Evolutionary conservation across 2,797 vertebrate genomes (phyloP).

Genomic region (Parauchenoglanis punctatus): DNA sequence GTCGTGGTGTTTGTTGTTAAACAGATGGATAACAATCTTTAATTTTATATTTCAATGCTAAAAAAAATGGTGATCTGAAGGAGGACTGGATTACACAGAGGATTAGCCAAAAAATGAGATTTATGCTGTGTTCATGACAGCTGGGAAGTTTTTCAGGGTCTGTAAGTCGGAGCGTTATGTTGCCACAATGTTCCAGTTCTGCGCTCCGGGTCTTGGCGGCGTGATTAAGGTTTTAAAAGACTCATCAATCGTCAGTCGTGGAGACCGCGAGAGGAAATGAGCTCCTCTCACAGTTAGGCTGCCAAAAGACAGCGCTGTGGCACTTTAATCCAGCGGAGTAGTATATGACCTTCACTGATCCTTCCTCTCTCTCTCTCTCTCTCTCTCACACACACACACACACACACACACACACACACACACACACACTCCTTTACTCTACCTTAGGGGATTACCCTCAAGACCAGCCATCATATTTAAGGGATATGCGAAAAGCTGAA

Average conservation of each 20-base stretch:
- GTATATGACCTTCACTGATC: conserved; percentile 56
- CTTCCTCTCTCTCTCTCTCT: not conserved
- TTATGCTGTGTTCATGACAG: not conserved
- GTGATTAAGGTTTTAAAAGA: conserved; percentile 61
- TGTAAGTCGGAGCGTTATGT: conserved; percentile 45
- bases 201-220: conserved; percentile 40
- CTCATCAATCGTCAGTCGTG: conserved; percentile 50
- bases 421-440: conserved; percentile 36
- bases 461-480: conserved; percentile 59
- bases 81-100: conserved; percentile 28
- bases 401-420: conserved; percentile 25
- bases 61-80: conserved; percentile 6
- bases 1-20: not conserved
- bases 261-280: conserved; percentile 22
- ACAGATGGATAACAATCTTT: too few relatives aligned
- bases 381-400: conserved; percentile 36
- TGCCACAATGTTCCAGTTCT: conserved; percentile 47
- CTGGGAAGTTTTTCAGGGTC: not conserved
- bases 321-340: conserved; percentile 50
- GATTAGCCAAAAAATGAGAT: conserved; percentile 11
- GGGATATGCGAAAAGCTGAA: conserved; percentile 52
- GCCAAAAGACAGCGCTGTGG: conserved; percentile 53
- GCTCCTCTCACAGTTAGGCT: conserved; percentile 34
- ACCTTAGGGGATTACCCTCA: conserved; percentile 44
- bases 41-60: too few relatives aligned